phyloP scores from a whole-genome alignment of 2,888 invertebrate species.

The Chirona hameri region DNA sequence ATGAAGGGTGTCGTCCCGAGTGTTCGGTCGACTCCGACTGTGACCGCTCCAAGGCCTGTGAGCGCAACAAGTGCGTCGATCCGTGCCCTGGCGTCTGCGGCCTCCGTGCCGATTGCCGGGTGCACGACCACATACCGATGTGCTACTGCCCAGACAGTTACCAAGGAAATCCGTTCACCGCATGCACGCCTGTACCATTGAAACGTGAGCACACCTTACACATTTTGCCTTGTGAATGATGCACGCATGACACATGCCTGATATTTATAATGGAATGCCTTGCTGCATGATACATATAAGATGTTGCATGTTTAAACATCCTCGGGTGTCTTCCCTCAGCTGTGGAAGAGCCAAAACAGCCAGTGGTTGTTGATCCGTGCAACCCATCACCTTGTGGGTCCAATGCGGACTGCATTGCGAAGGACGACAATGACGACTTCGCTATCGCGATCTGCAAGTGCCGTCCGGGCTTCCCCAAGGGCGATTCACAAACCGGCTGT shows the following conservation, averaged over 20 bases:
- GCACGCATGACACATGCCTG: background rate
- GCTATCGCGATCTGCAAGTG: conserved; percentile 67
- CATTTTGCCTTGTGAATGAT: background rate
- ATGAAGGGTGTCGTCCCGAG: conserved; percentile 69
- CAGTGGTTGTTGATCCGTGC: conserved; percentile 61
- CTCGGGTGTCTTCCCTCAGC: conserved; percentile 49
- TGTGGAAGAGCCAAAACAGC: background rate
- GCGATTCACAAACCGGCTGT: too few species aligned
- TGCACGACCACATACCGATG: conserved; percentile 68
- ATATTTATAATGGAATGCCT: background rate
- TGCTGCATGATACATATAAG: background rate
- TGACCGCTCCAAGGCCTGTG: conserved; percentile 64
- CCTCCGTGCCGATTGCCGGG: conserved; percentile 66
- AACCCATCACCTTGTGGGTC: conserved; percentile 72
- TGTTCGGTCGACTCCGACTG: conserved; percentile 73
- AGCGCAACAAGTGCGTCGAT: too few species aligned
- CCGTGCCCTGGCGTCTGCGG: conserved; percentile 71
- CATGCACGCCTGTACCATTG: conserved; percentile 52
- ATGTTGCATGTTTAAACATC: background rate
- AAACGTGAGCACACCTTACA: background rate
- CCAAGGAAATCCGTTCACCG: conserved; percentile 69
- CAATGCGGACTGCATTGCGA: conserved; percentile 66
- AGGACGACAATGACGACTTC: background rate
- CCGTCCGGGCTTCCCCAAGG: too few species aligned
- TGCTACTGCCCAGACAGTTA: conserved; percentile 70